A percentile compares a stretch with the other conserved stretches of the same genome.
These are phyloP conservation scores for Edolisoma coerulescens DNA, from an alignment of 2,113 vertebrate species.

Conservation along the genomic window DNA sequence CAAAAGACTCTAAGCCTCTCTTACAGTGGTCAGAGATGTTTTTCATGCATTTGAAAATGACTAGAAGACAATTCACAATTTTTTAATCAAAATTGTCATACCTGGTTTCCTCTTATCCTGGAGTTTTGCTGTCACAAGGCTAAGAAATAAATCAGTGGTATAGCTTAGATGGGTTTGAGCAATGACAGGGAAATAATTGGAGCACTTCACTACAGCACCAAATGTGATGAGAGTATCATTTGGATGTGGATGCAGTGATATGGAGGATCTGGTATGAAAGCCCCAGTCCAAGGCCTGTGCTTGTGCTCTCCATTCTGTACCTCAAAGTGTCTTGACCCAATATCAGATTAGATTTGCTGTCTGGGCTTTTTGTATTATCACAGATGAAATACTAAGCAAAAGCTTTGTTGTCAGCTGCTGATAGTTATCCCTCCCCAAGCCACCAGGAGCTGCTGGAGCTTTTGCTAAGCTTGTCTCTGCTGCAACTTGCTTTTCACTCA, in stretches of 20 bases:
- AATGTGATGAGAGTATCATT: rapidly evolving
- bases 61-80: background rate
- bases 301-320: background rate
- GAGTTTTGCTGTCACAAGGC: background rate
- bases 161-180: background rate
- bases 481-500: background rate
- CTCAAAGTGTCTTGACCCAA: background rate
- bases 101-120: background rate
- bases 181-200: background rate
- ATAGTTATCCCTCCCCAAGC: background rate
- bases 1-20: background rate
- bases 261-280: background rate
- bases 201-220: background rate
- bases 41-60: background rate
- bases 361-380: background rate
- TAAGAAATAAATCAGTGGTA: background rate
- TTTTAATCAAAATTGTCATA: background rate
- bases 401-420: background rate
- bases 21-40: background rate
- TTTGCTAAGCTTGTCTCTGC: background rate
- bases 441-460: background rate
- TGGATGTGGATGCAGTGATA: background rate
- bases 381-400: background rate
- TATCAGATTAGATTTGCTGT: background rate
- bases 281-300: background rate